Evolutionary conservation across 2,113 vertebrate species (phyloP), one percentile per base, ranked within the genome.

Genomic region (Callionymus lyra): DNA sequence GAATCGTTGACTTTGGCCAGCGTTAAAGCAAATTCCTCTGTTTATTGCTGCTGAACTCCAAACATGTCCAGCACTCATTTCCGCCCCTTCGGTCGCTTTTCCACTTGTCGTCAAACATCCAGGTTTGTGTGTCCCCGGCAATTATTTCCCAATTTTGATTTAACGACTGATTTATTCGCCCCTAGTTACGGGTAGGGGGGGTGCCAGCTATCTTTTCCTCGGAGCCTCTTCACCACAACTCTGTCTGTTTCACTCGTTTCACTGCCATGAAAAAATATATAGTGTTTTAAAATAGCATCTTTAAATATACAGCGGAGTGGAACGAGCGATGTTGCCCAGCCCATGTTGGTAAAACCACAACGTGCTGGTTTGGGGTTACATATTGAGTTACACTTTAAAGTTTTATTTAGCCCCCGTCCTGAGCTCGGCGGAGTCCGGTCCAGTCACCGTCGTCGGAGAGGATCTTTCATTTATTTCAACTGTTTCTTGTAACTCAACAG

Each of bases 301-400:
- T 76, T 78, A 77, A 87, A 72, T 79, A 81, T 59, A 80, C 53
- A 72, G 76, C 56, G 36, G 65, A 48, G 64, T 53, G 70, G 80
- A 80, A 79, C 67, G 65, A 68, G 45, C 17, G 2, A 52, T 50
- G 14, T 42, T 63, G 73, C 74, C 72, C 67, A 52, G 46, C 78
- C 76, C 65, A 71, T 70, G 64, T 70, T 70, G 73, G 73, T 78
- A 57, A 76, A 84, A 80, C 76, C 77, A 38, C 70, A 56, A 52
- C 16, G 54, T 31, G 49, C 45, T 75, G 65, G 67, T 68, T 72
- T 59, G 44, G 53, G 48, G 40, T 57, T 55, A 55, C 65, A 44
- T 54, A 47, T 61, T 56, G 44, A 52, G 27, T 46, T 62, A 35
- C 40, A 45, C 58, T 76, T 78, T 56, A 50, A 73, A 56, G 51